Percentiles rank a stretch among this genome's conserved stretches.
Evolutionary conservation across 1,140 invertebrate species (phyloP).

Genomic region (Drosophila neocordata): DNA sequence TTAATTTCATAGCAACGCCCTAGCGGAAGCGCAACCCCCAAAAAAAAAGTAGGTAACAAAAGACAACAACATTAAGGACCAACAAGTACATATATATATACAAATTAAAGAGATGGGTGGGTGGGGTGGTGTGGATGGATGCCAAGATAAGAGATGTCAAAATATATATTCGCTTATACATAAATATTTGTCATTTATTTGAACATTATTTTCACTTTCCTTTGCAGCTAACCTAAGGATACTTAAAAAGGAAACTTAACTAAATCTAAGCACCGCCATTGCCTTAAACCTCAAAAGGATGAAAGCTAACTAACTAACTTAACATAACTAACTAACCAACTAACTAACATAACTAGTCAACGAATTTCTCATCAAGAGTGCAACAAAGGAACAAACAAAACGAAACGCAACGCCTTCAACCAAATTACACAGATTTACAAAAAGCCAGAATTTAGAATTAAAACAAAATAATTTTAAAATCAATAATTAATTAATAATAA

Average conservation of each 20-base stretch:
- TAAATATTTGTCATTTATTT: constrained; percentile 4
- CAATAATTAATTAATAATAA: no score
- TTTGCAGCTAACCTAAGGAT: constrained; percentile 51
- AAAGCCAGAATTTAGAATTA: no score
- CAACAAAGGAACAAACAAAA: constrained; percentile 13
- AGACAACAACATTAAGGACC: constrained; percentile 32
- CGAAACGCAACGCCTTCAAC: constrained; percentile 9
- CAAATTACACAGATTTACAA: not conserved
- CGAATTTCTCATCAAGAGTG: constrained; percentile 61
- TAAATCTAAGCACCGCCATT: constrained; percentile 59
- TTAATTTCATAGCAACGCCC: constrained; percentile 82
- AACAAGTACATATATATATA: constrained; percentile 2
- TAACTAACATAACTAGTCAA: constrained; percentile 42
- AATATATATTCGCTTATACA: not conserved
- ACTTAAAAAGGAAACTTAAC: constrained; percentile 37
- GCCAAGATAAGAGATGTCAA: no score
- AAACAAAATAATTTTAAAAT: no score
- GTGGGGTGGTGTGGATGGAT: not conserved
- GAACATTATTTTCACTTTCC: constrained; percentile 38
- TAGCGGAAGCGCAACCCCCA: constrained; percentile 53
- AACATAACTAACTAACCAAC: not conserved
- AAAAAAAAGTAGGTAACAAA: constrained; percentile 41
- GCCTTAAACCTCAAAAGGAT: constrained; percentile 52
- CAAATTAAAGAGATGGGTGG: not conserved
- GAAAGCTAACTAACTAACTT: constrained; percentile 12